phyloP scores from a whole-genome alignment of 2,888 invertebrate genomes.

The Prosapia bicincta region DNA sequence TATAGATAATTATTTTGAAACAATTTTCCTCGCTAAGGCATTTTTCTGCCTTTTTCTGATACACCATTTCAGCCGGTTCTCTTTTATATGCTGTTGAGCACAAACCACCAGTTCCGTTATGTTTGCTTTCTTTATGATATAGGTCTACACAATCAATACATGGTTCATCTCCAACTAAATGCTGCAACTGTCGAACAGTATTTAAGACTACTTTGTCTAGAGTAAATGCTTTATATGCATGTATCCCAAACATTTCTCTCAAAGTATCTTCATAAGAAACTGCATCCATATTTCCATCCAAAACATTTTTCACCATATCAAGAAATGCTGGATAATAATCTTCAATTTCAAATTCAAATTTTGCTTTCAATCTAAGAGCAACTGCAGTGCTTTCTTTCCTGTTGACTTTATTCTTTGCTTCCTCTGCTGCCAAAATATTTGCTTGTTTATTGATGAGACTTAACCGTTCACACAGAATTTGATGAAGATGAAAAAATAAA shows the following conservation, averaged over 20 bases:
- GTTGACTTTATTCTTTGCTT: constrained; percentile 55
- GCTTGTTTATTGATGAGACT: constrained; percentile 78
- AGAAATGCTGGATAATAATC: constrained; percentile 90
- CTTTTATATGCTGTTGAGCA: constrained; percentile 63
- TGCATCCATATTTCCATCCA: constrained; percentile 94
- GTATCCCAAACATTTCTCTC: constrained; percentile 95
- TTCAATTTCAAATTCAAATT: constrained; percentile 75
- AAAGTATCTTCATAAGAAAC: constrained; percentile 90
- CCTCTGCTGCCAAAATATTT: constrained; percentile 59
- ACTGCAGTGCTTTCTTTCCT: constrained; percentile 70
- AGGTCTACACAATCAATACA: constrained; percentile 80
- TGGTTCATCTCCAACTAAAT: constrained; percentile 85
- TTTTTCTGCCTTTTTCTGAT: constrained; percentile 78
- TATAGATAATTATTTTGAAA: constrained; percentile 87
- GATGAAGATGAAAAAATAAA: constrained; percentile 92
- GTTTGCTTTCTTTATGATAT: constrained; percentile 64
- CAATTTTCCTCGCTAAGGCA: constrained; percentile 80
- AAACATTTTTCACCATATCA: constrained; percentile 89
- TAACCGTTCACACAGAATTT: constrained; percentile 86
- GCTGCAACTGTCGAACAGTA: constrained; percentile 87
- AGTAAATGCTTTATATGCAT: constrained; percentile 95
- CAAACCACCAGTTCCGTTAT: constrained; percentile 67
- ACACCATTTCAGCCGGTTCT: constrained; percentile 64
- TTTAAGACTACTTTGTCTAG: constrained; percentile 88
- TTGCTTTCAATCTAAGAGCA: constrained; percentile 78